Percentiles rank a stretch among this genome's conserved stretches.
Evolutionary conservation across 2,113 vertebrate genomes (phyloP).

Genomic region (Clarias magur): DNA sequence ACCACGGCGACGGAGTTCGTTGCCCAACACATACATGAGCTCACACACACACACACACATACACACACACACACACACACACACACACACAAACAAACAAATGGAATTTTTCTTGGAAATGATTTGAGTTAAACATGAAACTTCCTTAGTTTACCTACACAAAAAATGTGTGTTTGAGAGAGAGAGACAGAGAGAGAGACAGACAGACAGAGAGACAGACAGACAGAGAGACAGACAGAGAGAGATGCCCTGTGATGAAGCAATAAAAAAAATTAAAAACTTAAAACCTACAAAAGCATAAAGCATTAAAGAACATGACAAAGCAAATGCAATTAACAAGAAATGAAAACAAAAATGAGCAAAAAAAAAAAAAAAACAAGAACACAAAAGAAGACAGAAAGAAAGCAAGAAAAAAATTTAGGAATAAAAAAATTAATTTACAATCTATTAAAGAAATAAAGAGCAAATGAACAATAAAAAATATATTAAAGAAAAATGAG

Average conservation of each 20-base stretch:
- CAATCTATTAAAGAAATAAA: not conserved
- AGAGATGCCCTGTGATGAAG: not conserved
- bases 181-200: too few species aligned
- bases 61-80: constrained; percentile 5
- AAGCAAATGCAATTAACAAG: not conserved
- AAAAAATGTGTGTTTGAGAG: not conserved
- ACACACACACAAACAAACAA: not conserved
- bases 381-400: not conserved
- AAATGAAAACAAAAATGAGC: not conserved
- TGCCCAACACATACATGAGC: not conserved
- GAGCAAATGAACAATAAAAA: not conserved
- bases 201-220: too few species aligned
- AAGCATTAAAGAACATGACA: not conserved
- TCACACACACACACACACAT: not conserved
- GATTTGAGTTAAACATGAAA: not conserved
- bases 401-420: not conserved
- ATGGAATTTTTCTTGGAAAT: not conserved
- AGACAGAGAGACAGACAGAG: too few species aligned
- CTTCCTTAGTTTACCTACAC: not conserved
- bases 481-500: not conserved
- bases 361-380: not conserved
- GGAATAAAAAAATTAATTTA: too few species aligned
- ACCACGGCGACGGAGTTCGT: not conserved
- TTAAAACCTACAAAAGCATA: not conserved
- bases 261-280: not conserved